These are phyloP conservation scores for Merops nubicus DNA, from an alignment of 2,113 vertebrate genomes.

Conservation along the genomic window DNA sequence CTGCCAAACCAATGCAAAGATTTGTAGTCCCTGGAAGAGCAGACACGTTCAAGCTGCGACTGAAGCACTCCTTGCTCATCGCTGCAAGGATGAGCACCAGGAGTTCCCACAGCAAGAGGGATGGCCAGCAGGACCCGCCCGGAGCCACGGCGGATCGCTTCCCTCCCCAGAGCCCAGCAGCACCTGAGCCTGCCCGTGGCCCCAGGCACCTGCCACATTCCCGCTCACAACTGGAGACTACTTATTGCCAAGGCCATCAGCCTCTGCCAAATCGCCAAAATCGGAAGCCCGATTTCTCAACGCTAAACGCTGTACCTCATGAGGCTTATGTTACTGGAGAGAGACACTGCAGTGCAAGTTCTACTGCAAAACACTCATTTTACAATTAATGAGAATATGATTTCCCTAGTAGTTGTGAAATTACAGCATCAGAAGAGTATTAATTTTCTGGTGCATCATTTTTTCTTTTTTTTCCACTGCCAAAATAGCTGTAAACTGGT, in stretches of 20 bases:
- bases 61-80: neutral
- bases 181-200: fast-evolving
- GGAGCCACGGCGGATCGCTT: no score
- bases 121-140: no score
- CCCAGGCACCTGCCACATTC: neutral
- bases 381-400: constrained; percentile 10
- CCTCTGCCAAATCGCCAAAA: neutral
- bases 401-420: constrained; percentile 55
- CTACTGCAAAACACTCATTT: constrained; percentile 24
- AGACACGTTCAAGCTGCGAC: neutral
- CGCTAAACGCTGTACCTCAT: neutral
- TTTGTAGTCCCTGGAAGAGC: neutral
- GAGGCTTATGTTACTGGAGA: neutral
- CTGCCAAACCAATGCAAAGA: fast-evolving
- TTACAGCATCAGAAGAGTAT: constrained; percentile 55
- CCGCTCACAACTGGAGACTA: neutral
- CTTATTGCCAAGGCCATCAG: neutral
- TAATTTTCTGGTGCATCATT: constrained; percentile 65
- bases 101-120: neutral
- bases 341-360: neutral
- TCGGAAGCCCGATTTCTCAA: neutral
- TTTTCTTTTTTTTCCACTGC: constrained; percentile 52
- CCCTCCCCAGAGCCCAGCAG: neutral
- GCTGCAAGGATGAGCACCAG: neutral
- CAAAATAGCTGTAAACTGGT: constrained; percentile 37